Evolutionary conservation across 2,888 invertebrate species (phyloP), one percentile per base, ranked within the genome.

Genomic region (Pristionchus fissidentatus): DNA sequence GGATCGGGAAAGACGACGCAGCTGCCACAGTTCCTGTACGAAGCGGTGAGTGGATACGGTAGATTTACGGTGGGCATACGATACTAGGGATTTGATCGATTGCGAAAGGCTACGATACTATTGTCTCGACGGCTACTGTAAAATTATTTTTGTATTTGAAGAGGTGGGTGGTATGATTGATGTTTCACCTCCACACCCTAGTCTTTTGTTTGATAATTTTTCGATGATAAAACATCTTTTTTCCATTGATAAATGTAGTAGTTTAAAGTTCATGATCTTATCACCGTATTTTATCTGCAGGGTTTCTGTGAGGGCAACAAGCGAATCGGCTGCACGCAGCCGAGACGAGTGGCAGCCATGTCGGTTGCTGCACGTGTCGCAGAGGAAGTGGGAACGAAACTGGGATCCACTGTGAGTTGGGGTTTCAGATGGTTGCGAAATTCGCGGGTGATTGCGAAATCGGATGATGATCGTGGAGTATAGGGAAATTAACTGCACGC

Each of bases 281-380:
- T 73, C 38, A 13, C 38, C 32, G 73, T 62, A 19, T 57, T 43
- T 52, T 84, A 87, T 82, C n/a, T n/a, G n/a, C 70, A 92, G 90
- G 93, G 93, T 2, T 93, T 92, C 87, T 93, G 93, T 66, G 92
- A 92, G 41, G 95, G 95, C 92, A 95, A 95, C 55, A 96, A 96
- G 94, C 95, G 95, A 93, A 96, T 98, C 91, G 98, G 98, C 0
- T 99, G 98, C 92, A 99, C 98, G 0, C 97, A 98, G 93, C 98
- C 99, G 0, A 94, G 98, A n/a, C 94, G 99, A 93, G 99, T 99
- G 1, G 99, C 99, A 35, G 98, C 99, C 3, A 99, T 99, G 99
- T 97, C 97, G n/a, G 99, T 99, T 35, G 97, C 99, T 32, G 96
- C 98, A 4, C 95, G 99, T 93, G 99, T 99, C 0, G 96, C 98